A percentile compares a stretch with the other conserved stretches of the same genome.
Conservation (phyloP, 2,113 vertebrate genomes). For the Corythoichthys haematopterus region DNA sequence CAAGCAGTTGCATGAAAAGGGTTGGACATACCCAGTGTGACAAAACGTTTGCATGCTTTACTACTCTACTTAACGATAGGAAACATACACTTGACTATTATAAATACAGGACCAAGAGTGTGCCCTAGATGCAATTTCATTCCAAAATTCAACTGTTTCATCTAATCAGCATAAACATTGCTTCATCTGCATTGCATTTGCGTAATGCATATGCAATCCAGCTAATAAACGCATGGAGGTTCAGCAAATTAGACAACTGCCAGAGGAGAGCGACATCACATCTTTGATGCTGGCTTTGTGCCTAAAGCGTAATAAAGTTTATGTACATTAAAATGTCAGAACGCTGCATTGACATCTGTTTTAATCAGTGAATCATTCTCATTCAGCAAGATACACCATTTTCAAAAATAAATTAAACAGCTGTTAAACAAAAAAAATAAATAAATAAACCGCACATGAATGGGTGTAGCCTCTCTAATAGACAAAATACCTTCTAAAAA, state of each 20-base stretch:
- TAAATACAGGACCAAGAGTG: background rate
- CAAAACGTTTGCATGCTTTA: no score
- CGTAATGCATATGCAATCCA: background rate
- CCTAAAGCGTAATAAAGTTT: background rate
- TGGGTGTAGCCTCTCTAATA: background rate
- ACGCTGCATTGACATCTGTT: background rate
- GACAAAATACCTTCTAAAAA: background rate
- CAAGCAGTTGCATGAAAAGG: no score
- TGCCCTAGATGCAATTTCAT: background rate
- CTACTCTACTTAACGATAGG: no score
- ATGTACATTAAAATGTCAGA: background rate
- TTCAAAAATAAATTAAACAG: background rate
- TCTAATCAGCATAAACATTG: background rate
- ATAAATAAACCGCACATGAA: background rate
- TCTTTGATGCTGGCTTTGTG: background rate
- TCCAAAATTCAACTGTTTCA: background rate
- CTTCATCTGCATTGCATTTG: background rate
- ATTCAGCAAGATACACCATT: background rate
- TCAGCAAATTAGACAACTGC: conserved; percentile 2
- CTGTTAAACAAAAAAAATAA: background rate
- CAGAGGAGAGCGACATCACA: background rate
- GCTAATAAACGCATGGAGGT: background rate
- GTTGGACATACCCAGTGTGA: no score
- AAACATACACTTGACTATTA: background rate
- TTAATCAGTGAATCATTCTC: background rate